Evolutionary conservation across 2,797 vertebrate species (phyloP).

Genomic region (Pogonophryne albipinna): DNA sequence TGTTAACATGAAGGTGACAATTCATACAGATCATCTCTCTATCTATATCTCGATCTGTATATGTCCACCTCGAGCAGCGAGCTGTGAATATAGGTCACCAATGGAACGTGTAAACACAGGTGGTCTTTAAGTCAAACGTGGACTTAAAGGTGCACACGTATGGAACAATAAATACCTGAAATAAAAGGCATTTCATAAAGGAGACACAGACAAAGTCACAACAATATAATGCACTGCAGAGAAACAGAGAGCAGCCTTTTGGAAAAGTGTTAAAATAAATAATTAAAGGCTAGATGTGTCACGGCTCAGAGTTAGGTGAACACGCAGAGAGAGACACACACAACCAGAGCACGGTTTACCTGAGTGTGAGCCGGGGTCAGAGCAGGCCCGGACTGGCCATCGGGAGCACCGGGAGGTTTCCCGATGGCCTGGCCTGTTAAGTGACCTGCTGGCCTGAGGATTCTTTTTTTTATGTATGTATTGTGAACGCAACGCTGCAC

Average conservation of each 20-base stretch:
- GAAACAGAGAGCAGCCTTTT: neutral
- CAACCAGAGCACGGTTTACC: constrained; percentile 26
- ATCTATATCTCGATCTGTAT: too few species aligned
- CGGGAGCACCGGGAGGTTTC: too few species aligned
- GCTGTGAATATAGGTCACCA: constrained; percentile 38
- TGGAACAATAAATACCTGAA: neutral
- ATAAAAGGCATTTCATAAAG: neutral
- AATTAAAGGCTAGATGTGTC: neutral
- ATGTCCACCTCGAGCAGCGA: constrained; percentile 53
- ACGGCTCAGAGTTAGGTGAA: constrained; percentile 12
- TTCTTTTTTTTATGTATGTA: too few species aligned
- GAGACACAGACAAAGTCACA: constrained; percentile 1
- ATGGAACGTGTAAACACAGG: constrained; percentile 27
- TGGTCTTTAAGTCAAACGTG: neutral
- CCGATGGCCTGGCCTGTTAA: too few species aligned
- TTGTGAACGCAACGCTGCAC: too few species aligned
- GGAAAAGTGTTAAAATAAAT: neutral
- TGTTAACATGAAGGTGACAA: neutral
- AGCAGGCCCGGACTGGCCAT: too few species aligned
- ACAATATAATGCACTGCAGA: too few species aligned
- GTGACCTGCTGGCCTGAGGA: too few species aligned
- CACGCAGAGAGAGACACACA: constrained; percentile 21
- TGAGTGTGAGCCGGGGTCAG: neutral
- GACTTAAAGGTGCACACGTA: neutral
- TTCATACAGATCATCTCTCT: too few species aligned